Evolutionary conservation across 1,140 invertebrate species (phyloP).

Genomic region (Neodiprion virginianus): DNA sequence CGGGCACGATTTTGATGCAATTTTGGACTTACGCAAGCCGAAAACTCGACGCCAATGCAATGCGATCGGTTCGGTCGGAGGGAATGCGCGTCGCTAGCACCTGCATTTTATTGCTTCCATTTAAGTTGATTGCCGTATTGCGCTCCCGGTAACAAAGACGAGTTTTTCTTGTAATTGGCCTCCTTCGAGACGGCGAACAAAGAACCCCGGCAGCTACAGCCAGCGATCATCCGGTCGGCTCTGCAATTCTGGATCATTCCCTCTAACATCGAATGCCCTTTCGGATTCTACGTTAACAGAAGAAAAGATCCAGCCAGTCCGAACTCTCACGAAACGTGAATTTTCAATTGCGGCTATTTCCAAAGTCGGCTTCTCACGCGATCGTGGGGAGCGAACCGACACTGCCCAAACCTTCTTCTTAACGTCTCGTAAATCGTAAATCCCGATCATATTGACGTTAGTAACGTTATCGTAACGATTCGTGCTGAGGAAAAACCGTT

Average conservation of each 20-base stretch:
- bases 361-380: too few relatives aligned
- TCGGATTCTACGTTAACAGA: too few relatives aligned
- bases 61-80: neutral
- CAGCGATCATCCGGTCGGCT: neutral
- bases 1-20: too few relatives aligned
- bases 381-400: too few relatives aligned
- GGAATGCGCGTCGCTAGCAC: neutral
- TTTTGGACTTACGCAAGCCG: neutral
- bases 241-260: neutral
- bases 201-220: neutral
- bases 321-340: too few relatives aligned
- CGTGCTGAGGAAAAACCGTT: too few relatives aligned
- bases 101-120: constrained; percentile 44
- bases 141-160: constrained; percentile 41
- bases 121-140: constrained; percentile 46
- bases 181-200: constrained; percentile 16
- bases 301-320: too few relatives aligned
- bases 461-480: too few relatives aligned
- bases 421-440: too few relatives aligned
- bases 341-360: too few relatives aligned
- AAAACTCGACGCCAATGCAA: neutral
- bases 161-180: constrained; percentile 39
- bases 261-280: neutral
- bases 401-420: too few relatives aligned
- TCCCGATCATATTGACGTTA: too few relatives aligned